Base-by-base conservation (phyloP, 2,888 invertebrate genomes). In the Eilema sororculum region DNA sequence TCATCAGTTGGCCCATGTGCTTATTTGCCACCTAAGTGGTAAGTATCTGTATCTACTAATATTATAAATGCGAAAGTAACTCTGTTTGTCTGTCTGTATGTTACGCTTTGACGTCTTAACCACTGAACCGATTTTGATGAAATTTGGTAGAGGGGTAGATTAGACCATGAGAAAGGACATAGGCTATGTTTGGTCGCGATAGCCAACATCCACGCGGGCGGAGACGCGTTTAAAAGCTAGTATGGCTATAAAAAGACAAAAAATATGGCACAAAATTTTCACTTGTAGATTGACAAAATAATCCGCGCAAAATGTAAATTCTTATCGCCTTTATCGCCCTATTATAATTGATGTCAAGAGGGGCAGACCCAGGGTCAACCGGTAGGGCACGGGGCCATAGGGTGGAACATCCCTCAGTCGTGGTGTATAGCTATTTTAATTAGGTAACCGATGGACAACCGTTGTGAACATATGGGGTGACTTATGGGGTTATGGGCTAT, bases 391-490 rank as follows among this genome's bases (percentile, higher is more conserved):
- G 56, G 68, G 75, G 74, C 58, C 65, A 62, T 58, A 62, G 72
- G 72, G 72, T 65, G 61, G 33, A 67, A 69, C 71, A 71, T 68
- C 74, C 74, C 67, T 33, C 22, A 68, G 57, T 66, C 67, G 46
- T 41, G 60, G 52, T 73, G 65, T 74, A 68, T 71, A 82, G 73
- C 74, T 37, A 82, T 82, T 82, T 82, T 82, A 82, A 82, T 82
- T 82, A 82, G 81, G 73, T 64, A 67, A 75, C 74, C 71, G 74
- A 71, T 58, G 62, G 25, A 37, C 68, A 73, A 75, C 81, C 80
- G 81, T 82, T 82, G 62, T 71, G 25, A 75, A 58, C 80, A 81
- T 79, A 81, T 81, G 80, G 68, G 82, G 80, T 82, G 80, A 68
- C 75, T 75, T 81, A 81, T 78, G 78, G 73, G 41, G 66, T 57